Conservation (phyloP, 2,797 vertebrate species). For the Crenichthys baileyi region DNA sequence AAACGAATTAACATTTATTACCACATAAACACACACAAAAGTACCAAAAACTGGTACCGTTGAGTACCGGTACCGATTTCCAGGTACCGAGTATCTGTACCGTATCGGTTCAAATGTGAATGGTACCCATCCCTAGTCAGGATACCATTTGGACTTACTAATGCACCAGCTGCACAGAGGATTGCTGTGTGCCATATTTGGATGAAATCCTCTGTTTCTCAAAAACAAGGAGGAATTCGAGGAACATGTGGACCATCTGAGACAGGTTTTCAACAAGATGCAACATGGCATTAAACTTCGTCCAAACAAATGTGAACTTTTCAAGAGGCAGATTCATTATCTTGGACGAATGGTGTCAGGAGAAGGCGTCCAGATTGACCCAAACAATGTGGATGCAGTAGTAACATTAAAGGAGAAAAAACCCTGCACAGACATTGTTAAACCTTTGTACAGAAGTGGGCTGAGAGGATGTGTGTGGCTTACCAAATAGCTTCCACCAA, state of each 20-base stretch:
- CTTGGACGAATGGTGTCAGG: slow-evolving; percentile 2
- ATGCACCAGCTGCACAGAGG: slow-evolving; percentile 16
- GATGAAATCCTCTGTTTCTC: slow-evolving; percentile 24
- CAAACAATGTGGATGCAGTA: slow-evolving; percentile 8
- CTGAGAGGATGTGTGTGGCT: too few relatives aligned
- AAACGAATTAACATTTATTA: too few relatives aligned
- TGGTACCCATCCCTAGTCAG: not conserved
- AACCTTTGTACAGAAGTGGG: too few relatives aligned
- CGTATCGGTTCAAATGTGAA: too few relatives aligned
- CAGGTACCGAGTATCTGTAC: too few relatives aligned
- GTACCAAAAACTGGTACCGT: too few relatives aligned
- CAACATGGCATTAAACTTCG: slow-evolving; percentile 17
- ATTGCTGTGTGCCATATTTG: slow-evolving; percentile 17
- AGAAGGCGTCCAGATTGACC: slow-evolving; percentile 5
- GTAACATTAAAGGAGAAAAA: not conserved
- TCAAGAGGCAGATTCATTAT: slow-evolving; percentile 18
- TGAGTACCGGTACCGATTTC: too few relatives aligned
- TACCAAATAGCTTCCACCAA: too few relatives aligned
- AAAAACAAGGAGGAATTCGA: not conserved
- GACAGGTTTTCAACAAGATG: not conserved
- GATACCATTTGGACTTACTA: slow-evolving; percentile 15
- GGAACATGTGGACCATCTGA: not conserved
- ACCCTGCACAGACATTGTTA: too few relatives aligned
- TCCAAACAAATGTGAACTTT: slow-evolving; percentile 25
- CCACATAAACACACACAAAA: too few relatives aligned